These are phyloP conservation scores for Coendou prehensilis DNA, from an alignment of 2,797 vertebrate genomes.

Conservation along the genomic window DNA sequence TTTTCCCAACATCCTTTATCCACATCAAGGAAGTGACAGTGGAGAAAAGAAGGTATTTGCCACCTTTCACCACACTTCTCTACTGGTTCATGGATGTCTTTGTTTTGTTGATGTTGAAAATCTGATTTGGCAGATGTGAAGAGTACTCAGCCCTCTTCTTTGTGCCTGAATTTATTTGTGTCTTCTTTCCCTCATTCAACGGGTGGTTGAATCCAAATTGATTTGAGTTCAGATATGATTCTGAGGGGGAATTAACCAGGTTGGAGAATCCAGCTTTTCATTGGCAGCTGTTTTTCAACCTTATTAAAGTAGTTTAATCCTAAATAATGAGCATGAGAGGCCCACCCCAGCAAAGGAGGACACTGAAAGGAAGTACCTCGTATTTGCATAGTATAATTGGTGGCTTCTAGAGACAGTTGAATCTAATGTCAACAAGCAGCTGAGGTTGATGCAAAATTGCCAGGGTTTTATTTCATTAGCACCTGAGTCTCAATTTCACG, in stretches of 20 bases:
- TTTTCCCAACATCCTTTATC: constrained; percentile 96
- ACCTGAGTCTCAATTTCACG: constrained; percentile 60
- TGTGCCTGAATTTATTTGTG: background rate
- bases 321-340: constrained; percentile 25
- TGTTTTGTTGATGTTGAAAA: constrained; percentile 24
- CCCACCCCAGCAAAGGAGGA: background rate
- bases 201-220: constrained; percentile 10
- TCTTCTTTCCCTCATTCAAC: background rate
- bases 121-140: constrained; percentile 6
- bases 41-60: constrained; percentile 93
- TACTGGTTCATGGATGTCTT: background rate
- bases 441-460: constrained; percentile 37
- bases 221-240: constrained; percentile 20
- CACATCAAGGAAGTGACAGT: constrained; percentile 93
- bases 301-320: constrained; percentile 55
- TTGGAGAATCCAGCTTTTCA: constrained; percentile 64
- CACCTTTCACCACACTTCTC: background rate
- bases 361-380: constrained; percentile 4
- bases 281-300: constrained; percentile 45
- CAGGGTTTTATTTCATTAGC: constrained; percentile 44
- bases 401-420: background rate
- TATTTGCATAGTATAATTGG: constrained; percentile 63
- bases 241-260: background rate
- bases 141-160: background rate
- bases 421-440: background rate